A percentile compares a stretch with the other conserved stretches of the same genome.
These are phyloP conservation scores for Caenorhabditis wallacei DNA, from an alignment of 2,888 invertebrate genomes.

Conservation along the genomic window DNA sequence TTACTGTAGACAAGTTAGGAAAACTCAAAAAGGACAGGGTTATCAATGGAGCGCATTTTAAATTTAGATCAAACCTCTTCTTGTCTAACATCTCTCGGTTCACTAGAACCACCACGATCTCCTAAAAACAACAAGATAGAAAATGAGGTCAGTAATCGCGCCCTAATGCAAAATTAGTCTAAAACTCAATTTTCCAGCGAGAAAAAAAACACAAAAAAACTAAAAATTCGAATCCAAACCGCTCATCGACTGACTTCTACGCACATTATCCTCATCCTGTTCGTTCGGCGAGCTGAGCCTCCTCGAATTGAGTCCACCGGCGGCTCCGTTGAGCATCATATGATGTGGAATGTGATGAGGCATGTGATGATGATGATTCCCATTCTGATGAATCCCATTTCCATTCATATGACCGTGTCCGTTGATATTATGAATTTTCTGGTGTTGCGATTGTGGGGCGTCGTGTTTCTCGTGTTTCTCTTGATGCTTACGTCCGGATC, in stretches of 20 bases:
- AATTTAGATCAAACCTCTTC: slow-evolving; percentile 17
- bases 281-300: slow-evolving; percentile 60
- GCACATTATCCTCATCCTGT: slow-evolving; percentile 64
- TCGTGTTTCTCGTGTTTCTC: background rate
- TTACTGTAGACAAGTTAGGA: background rate
- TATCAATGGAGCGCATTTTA: slow-evolving; percentile 7
- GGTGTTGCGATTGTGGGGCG: background rate
- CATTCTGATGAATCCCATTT: slow-evolving; percentile 12
- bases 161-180: background rate
- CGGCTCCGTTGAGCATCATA: slow-evolving; percentile 18
- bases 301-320: slow-evolving; percentile 31
- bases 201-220: background rate
- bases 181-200: too few species aligned
- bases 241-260: slow-evolving; percentile 15
- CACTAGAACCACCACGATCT: slow-evolving; percentile 52
- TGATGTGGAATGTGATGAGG: slow-evolving; percentile 18
- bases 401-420: slow-evolving; percentile 35
- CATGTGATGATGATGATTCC: slow-evolving; percentile 36
- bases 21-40: slow-evolving; percentile 4
- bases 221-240: slow-evolving; percentile 40
- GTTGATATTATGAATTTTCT: slow-evolving; percentile 11
- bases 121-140: slow-evolving; percentile 25
- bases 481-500: slow-evolving; percentile 18
- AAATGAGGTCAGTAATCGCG: background rate
- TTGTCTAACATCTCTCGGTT: slow-evolving; percentile 55